phyloP scores from a whole-genome alignment of 2,888 invertebrate genomes.

The Agonopterix heracliana region DNA sequence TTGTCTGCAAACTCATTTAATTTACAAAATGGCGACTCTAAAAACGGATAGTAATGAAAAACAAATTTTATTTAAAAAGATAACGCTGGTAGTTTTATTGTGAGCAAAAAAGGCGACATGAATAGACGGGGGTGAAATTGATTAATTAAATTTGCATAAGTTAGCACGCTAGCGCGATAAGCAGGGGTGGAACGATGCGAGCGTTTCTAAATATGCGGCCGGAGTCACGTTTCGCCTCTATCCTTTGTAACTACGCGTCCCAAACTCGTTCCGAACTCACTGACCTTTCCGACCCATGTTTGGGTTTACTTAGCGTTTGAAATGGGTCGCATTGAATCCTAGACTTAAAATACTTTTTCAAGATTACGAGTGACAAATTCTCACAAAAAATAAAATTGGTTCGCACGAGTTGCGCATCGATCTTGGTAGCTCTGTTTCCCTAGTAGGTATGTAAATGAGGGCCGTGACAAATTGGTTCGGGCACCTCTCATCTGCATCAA shows the following conservation, averaged over 20 bases:
- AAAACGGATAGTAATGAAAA: too few species aligned
- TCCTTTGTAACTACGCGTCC: not conserved
- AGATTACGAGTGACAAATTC: too few species aligned
- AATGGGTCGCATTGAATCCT: too few species aligned
- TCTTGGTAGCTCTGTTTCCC: slow-evolving; percentile 27
- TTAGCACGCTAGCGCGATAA: slow-evolving; percentile 59
- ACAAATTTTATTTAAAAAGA: too few species aligned
- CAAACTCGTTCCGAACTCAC: not conserved
- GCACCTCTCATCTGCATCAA: slow-evolving; percentile 43
- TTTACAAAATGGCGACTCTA: too few species aligned
- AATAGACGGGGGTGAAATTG: slow-evolving; percentile 53
- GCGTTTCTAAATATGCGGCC: slow-evolving; percentile 49
- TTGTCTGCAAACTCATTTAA: not conserved
- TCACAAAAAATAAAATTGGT: not conserved
- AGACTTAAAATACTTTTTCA: too few species aligned
- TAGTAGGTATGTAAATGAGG: slow-evolving; percentile 61
- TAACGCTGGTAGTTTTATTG: too few species aligned
- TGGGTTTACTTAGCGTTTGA: too few species aligned
- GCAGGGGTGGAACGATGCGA: slow-evolving; percentile 32
- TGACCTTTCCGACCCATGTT: not conserved
- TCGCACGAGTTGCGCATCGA: not conserved
- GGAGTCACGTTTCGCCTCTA: slow-evolving; percentile 53
- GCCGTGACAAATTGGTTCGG: slow-evolving; percentile 62
- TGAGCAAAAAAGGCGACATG: slow-evolving; percentile 35
- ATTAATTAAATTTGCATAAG: slow-evolving; percentile 74